Conservation (phyloP, 2,888 invertebrate species). For the Eupithecia dodoneata region DNA sequence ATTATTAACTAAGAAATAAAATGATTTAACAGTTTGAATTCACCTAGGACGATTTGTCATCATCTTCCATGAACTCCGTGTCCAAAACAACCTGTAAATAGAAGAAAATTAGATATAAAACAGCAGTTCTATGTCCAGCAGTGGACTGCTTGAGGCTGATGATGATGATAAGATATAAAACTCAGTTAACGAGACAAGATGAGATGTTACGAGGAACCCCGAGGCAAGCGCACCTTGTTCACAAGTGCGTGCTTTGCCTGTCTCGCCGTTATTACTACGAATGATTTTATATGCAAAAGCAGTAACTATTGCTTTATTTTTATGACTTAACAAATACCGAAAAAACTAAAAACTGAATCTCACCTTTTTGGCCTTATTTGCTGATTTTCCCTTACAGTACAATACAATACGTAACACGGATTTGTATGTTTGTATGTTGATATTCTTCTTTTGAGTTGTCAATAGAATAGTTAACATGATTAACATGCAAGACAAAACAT, state of each 20-base stretch:
- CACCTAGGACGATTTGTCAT: constrained; percentile 49
- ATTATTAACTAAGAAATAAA: neutral
- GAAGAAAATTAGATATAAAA: constrained; percentile 6
- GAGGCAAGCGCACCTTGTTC: too few species aligned
- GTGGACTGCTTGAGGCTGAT: too few species aligned
- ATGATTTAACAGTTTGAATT: neutral
- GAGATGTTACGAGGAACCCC: too few species aligned
- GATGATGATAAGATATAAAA: too few species aligned
- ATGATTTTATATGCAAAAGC: neutral
- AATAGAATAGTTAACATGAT: neutral
- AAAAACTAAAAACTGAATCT: neutral
- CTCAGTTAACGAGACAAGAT: too few species aligned
- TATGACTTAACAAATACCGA: neutral
- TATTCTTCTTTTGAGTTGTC: neutral
- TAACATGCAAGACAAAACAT: neutral
- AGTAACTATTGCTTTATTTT: neutral
- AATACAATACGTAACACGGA: neutral
- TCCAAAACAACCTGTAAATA: constrained; percentile 68
- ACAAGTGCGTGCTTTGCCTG: too few species aligned
- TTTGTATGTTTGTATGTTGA: neutral
- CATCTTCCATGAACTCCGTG: constrained; percentile 68
- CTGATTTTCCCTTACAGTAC: neutral
- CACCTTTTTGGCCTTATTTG: neutral
- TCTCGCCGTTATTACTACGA: neutral
- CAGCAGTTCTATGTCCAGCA: too few species aligned